Conservation (phyloP, 2,797 vertebrate species). For the Sternotherus odoratus region DNA sequence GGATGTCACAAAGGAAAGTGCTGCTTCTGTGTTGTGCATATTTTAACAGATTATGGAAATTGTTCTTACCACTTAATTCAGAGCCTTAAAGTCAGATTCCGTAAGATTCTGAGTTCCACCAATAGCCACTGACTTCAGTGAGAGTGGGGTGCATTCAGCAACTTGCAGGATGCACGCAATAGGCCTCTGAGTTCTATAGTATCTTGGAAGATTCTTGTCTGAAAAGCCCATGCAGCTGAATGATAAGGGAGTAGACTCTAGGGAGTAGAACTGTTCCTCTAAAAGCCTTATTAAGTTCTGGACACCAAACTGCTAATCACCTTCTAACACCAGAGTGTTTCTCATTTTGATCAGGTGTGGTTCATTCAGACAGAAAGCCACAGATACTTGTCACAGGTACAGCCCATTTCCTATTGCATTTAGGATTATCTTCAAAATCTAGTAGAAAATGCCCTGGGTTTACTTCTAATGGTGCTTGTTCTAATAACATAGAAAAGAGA, state of each 20-base stretch:
- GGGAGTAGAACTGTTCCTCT: conserved; percentile 55
- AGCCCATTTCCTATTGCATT: conserved; percentile 64
- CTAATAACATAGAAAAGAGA: conserved; percentile 52
- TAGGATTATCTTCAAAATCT: conserved; percentile 62
- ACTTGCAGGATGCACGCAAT: conserved; percentile 3
- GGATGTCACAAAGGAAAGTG: not conserved
- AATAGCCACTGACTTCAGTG: not conserved
- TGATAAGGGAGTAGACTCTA: conserved; percentile 64
- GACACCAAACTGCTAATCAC: conserved; percentile 70
- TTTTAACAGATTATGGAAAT: not conserved
- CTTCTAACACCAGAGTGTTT: conserved; percentile 61
- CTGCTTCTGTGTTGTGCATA: not conserved
- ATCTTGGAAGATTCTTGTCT: conserved; percentile 68
- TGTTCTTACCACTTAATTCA: not conserved
- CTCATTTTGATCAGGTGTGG: conserved; percentile 63
- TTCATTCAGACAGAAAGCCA: conserved; percentile 76
- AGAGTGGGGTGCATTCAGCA: not conserved
- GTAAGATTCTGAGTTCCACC: not conserved
- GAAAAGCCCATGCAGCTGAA: conserved; percentile 55
- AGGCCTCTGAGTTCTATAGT: conserved; percentile 20
- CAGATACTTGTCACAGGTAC: conserved; percentile 62
- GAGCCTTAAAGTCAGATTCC: conserved; percentile 18
- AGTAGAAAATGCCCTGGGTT: conserved; percentile 70
- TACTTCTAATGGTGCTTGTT: conserved; percentile 46
- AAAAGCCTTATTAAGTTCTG: conserved; percentile 69